phyloP scores from a whole-genome alignment of 2,797 vertebrate genomes.

The Acanthurus leucopareius region DNA sequence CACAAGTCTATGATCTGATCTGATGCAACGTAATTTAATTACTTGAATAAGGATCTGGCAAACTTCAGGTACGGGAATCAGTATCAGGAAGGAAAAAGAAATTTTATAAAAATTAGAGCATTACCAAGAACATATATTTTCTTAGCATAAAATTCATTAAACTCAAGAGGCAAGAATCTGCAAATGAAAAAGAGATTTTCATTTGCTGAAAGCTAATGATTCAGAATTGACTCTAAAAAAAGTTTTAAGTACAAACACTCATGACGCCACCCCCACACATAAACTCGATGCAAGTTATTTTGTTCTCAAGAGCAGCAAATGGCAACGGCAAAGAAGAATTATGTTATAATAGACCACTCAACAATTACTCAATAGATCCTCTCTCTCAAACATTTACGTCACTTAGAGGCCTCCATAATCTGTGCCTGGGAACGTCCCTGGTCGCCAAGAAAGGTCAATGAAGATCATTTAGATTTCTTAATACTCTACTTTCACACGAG shows the following conservation, averaged over 20 bases:
- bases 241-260: background rate
- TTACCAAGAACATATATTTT: background rate
- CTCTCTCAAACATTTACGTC: background rate
- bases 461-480: constrained; percentile 31
- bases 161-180: background rate
- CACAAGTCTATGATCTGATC: no score
- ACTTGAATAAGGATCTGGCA: no score
- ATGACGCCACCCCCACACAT: no score
- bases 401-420: constrained; percentile 29
- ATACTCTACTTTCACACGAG: constrained; percentile 41
- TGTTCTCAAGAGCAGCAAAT: constrained; percentile 3
- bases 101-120: background rate
- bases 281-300: constrained; percentile 2
- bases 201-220: background rate
- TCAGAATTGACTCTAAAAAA: background rate
- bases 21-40: no score
- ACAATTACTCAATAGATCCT: background rate
- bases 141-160: background rate
- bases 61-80: no score
- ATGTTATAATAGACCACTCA: background rate
- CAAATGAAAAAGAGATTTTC: background rate
- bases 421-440: constrained; percentile 34
- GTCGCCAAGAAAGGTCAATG: constrained; percentile 33
- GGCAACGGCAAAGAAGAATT: background rate
- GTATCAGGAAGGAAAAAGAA: no score